Conservation (phyloP, 30 jellyfish, hydroid and myxozoan species). For the Aurelia sp. region DNA sequence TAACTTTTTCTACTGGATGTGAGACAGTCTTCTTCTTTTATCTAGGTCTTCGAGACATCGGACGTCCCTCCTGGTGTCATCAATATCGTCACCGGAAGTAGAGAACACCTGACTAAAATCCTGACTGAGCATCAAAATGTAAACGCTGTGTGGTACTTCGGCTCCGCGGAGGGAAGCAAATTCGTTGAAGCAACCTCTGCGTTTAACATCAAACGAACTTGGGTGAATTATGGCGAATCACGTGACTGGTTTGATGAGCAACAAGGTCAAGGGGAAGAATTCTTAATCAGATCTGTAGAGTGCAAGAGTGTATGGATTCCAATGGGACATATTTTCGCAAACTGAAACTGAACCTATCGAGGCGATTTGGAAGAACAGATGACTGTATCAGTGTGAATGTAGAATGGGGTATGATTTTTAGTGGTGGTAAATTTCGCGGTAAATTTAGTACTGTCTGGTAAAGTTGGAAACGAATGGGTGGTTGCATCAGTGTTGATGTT, state of each 20-base stretch:
- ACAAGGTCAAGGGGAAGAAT: constrained; percentile 98
- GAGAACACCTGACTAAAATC: constrained; percentile 90
- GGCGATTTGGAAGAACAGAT: too few relatives aligned
- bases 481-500: too few relatives aligned
- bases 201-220: constrained; percentile 86
- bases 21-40: background rate
- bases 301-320: constrained; percentile 96
- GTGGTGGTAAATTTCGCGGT: too few relatives aligned
- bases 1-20: background rate
- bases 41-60: constrained; percentile 92
- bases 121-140: constrained; percentile 96
- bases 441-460: too few relatives aligned
- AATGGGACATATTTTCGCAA: constrained; percentile 97
- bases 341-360: background rate
- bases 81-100: constrained; percentile 93
- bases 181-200: constrained; percentile 97
- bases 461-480: too few relatives aligned
- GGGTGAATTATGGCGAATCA: constrained; percentile 97
- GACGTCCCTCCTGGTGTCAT: constrained; percentile 95
- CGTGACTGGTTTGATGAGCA: constrained; percentile 92
- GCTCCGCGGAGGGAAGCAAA: constrained; percentile 93
- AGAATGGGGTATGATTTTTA: too few relatives aligned
- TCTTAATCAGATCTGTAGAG: constrained; percentile 90
- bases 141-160: constrained; percentile 97
- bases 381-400: too few relatives aligned